phyloP scores from a whole-genome alignment of 2,113 vertebrate species.

The Hiodon tergisus region DNA sequence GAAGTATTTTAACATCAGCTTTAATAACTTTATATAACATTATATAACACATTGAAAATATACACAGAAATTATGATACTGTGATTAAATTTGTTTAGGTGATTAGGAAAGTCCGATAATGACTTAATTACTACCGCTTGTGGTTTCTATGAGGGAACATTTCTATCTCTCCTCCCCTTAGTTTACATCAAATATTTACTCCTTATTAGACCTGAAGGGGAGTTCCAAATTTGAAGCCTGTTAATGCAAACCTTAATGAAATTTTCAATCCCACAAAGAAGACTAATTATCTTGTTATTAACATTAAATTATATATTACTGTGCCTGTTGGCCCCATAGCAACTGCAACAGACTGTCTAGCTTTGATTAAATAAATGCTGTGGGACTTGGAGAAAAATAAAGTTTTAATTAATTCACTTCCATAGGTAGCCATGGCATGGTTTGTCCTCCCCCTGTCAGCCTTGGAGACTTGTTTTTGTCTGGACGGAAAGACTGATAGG shows the following conservation, averaged over 20 bases:
- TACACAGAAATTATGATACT: no score
- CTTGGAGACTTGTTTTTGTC: background rate
- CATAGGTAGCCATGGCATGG: constrained; percentile 1
- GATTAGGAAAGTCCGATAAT: no score
- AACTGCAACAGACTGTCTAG: constrained; percentile 11
- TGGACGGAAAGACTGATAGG: background rate
- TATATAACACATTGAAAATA: no score
- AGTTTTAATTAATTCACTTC: constrained; percentile 19
- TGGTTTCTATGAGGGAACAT: no score
- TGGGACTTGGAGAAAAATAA: constrained; percentile 19
- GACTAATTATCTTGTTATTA: constrained; percentile 21
- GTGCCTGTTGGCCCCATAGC: constrained; percentile 10
- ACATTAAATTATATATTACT: constrained; percentile 20
- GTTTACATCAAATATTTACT: background rate
- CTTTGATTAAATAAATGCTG: constrained; percentile 19
- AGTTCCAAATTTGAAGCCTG: constrained; percentile 3
- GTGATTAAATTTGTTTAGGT: no score
- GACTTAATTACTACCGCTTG: no score
- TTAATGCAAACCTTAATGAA: constrained; percentile 15
- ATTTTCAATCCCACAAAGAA: constrained; percentile 15
- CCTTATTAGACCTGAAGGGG: background rate
- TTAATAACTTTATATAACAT: no score
- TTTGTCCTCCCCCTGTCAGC: constrained; percentile 1
- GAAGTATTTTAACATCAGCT: no score
- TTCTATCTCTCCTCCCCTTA: no score